Evolutionary conservation across 92 coral and sea anemone genomes (phyloP).

Genomic region (Paramuricea clavata): DNA sequence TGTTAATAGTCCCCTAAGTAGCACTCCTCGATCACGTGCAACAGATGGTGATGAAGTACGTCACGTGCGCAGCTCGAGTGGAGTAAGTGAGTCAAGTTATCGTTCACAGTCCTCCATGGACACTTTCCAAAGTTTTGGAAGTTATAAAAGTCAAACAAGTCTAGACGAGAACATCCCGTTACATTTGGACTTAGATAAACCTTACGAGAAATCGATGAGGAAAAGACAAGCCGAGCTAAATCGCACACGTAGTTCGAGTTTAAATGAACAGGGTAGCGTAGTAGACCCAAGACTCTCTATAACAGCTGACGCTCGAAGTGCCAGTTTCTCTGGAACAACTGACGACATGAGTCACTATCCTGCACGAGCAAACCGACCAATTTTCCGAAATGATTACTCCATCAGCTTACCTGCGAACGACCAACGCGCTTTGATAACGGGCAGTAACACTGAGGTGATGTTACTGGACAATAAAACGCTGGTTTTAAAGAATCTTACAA

Average conservation of each 20-base stretch:
- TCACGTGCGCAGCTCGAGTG: constrained; percentile 46
- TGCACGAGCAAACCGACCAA: constrained; percentile 26
- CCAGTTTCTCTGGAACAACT: constrained; percentile 96
- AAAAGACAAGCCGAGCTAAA: constrained; percentile 20
- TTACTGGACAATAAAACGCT: constrained; percentile 91
- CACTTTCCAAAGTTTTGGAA: constrained; percentile 45
- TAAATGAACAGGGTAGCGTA: constrained; percentile 85
- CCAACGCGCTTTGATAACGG: constrained; percentile 3
- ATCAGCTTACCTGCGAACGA: constrained; percentile 17
- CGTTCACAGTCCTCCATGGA: constrained; percentile 48
- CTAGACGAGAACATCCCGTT: constrained; percentile 16
- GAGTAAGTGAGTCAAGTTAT: constrained; percentile 44
- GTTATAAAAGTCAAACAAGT: constrained; percentile 48
- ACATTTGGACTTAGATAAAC: constrained; percentile 27
- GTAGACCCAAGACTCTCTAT: constrained; percentile 88
- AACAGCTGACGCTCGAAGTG: constrained; percentile 88
- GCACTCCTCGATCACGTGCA: constrained; percentile 39
- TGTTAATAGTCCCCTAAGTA: constrained; percentile 40
- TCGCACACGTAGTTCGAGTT: constrained; percentile 79
- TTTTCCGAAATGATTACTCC: constrained; percentile 37
- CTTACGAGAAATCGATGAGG: neutral
- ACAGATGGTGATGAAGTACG: constrained; percentile 47
- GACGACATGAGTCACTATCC: constrained; percentile 56
- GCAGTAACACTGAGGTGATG: constrained; percentile 80
- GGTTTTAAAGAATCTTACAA: constrained; percentile 55